Evolutionary conservation across 2,113 vertebrate genomes (phyloP), one percentile per base, ranked within the genome.

Genomic region (Channa argus): DNA sequence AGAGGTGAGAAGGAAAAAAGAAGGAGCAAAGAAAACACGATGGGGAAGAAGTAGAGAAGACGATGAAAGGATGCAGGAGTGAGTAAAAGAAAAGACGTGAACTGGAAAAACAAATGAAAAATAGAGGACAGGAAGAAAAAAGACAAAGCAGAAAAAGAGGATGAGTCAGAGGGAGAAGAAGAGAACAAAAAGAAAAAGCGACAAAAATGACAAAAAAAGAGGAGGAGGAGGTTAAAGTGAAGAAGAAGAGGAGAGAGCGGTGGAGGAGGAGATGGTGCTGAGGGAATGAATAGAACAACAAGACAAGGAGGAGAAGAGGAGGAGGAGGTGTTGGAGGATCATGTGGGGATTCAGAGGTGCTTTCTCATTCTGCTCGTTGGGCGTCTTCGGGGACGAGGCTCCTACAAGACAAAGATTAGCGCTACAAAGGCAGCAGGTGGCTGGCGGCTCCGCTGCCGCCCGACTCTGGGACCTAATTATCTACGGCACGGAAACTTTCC

Each of bases 331-430:
- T 78, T 71, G 60, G 79, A 84, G 85, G 80, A 68, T 5, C 50
- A 14, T 39, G 78, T 54, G 73, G 65, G 82, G 73, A 87, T 59
- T 69, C 75, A 51, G 85, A 82, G 84, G 88, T 88, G 80, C 87
- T 92, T 93, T 92, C 84, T 92, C 84, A 94, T 94, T 94, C 92
- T 71, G 82, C 79, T 77, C 49, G 60, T 64, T 84, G 81, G 53
- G 60, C 56, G 79, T 93, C 93, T 91, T 83, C 50, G 2, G 93
- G 90, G 93, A 93, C 82, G 45, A 8, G 73, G 84, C 51, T 91
- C 87, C 91, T 91, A 92, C 91, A 92, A 93, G 92, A 93, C 93
- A 88, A 86, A 94, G 92, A 94, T 93, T 93, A 94, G 89, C 69
- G 86, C 78, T 86, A 90, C 92, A 93, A 92, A 93, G 91, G 88